Percentiles rank a stretch among this genome's conserved stretches.
Conservation (phyloP, 2,797 vertebrate species). For the Pipistrellus nathusii region DNA sequence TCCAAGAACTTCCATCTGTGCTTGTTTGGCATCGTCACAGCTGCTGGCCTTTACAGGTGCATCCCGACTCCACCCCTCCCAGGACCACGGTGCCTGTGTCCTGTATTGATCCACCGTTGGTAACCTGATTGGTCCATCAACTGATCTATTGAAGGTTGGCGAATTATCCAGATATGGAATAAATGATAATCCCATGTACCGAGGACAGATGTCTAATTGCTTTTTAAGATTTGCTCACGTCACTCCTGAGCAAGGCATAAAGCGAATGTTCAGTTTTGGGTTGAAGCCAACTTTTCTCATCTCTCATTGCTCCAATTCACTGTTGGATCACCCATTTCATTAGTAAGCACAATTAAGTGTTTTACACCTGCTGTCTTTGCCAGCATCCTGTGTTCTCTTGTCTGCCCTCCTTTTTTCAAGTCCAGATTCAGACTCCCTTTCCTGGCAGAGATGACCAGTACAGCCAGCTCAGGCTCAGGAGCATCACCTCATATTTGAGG, state of each 20-base stretch:
- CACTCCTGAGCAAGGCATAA: conserved; percentile 98
- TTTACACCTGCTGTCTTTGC: conserved; percentile 97
- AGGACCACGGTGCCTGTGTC: conserved; percentile 98
- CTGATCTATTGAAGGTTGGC: conserved; percentile 96
- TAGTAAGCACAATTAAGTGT: conserved; percentile 97
- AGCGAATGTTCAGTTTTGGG: conserved; percentile 98
- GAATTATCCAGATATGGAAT: conserved; percentile 98
- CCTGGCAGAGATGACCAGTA: conserved; percentile 97
- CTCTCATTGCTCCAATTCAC: conserved; percentile 98
- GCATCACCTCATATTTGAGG: conserved; percentile 98
- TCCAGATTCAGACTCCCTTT: conserved; percentile 98
- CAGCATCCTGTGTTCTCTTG: conserved; percentile 97
- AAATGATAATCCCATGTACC: conserved; percentile 98
- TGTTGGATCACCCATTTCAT: conserved; percentile 99
- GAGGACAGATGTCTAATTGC: conserved; percentile 94
- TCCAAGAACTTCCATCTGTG: conserved; percentile 96
- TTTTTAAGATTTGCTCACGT: conserved; percentile 98
- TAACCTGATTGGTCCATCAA: conserved; percentile 96
- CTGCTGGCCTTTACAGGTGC: conserved; percentile 97
- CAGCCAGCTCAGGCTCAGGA: conserved; percentile 96
- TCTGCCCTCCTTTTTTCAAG: conserved; percentile 98
- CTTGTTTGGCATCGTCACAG: conserved; percentile 99
- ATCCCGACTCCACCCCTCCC: conserved; percentile 97
- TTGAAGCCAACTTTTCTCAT: conserved; percentile 99
- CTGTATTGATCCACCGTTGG: conserved; percentile 99